Evolutionary conservation across 2,888 invertebrate species (phyloP), one percentile per base, ranked within the genome.

Genomic region (Lasioglossum zephyrum): DNA sequence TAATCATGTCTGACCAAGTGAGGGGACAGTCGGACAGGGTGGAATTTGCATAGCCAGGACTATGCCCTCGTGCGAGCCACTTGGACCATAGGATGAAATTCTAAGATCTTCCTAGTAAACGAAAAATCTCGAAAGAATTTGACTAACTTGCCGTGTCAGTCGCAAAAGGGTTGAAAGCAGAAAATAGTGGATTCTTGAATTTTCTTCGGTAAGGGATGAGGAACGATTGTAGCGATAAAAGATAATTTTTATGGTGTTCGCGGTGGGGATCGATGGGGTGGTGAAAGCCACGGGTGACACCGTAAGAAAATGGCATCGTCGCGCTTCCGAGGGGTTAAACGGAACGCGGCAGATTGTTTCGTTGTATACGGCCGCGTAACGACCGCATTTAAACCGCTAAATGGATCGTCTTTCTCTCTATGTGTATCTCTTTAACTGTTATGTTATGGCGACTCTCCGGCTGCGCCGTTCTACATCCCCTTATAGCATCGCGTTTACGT

Each of bases 401-500:
- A 91, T 88, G 90, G 86, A 88, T 92, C 91, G 89, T 89, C 90
- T 90, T 91, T 85, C 88, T 88, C 87, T 87, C 87, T 90, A 93
- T 91, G 91, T 90, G 91, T 91, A 92, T 92, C 92, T 91, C 92
- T 92, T 93, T 93, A 92, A 92, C 92, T 91, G 94, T 93, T 94
- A 92, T 92, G 93, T 93, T 92, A 94, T 92, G 93, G 93, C 93
- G 92, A 93, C 93, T 94, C 93, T 91, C 91, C 89, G 91, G 88
- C 88, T 90, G 91, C 91, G 90, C 91, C 91, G 88, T 91, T 89
- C 89, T 72, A 92, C 93, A 93, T 94, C 95, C 95, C 94, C 94
- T 94, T 95, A 95, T 94, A 95, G 94, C 95, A 94, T 94, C 95
- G 93, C 95, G 95, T 95, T 95, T 95, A 95, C 95, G 95, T 94